A percentile compares a stretch with the other conserved stretches of the same genome.
Evolutionary conservation across 2,797 vertebrate genomes (phyloP).

Genomic region (Sebastolobus alascanus): DNA sequence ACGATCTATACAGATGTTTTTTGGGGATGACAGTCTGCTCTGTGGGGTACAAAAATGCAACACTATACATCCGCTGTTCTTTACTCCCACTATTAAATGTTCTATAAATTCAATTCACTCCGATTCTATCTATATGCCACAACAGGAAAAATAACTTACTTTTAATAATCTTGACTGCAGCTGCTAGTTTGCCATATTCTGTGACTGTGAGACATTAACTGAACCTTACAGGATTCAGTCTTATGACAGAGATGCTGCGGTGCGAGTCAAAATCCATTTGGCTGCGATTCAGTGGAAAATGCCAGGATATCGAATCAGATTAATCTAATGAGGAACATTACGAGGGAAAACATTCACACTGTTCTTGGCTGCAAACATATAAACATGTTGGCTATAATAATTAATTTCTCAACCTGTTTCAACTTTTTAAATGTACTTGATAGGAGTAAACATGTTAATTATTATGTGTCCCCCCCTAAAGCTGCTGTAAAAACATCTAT

Average conservation of each 20-base stretch:
- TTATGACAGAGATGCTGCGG: slow-evolving; percentile 47
- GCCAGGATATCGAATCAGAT: slow-evolving; percentile 60
- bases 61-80: background rate
- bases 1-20: too few species aligned
- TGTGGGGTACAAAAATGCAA: too few species aligned
- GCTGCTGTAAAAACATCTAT: slow-evolving; percentile 48
- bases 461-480: slow-evolving; percentile 33
- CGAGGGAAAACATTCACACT: slow-evolving; percentile 55
- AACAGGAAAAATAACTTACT: slow-evolving; percentile 1
- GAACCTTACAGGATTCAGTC: slow-evolving; percentile 50
- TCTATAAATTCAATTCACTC: background rate
- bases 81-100: background rate
- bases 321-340: slow-evolving; percentile 67
- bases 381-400: slow-evolving; percentile 46
- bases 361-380: slow-evolving; percentile 52
- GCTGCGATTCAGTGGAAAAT: slow-evolving; percentile 63
- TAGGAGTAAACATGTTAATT: slow-evolving; percentile 41
- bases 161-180: slow-evolving; percentile 28
- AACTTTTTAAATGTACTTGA: slow-evolving; percentile 50
- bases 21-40: too few species aligned
- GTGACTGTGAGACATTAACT: slow-evolving; percentile 45
- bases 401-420: slow-evolving; percentile 53
- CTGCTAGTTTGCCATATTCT: slow-evolving; percentile 33
- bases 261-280: slow-evolving; percentile 67
- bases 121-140: slow-evolving; percentile 3